These are phyloP conservation scores for Adelognathus sp. DNA, from an alignment of 2,888 invertebrate species.

Conservation along the genomic window DNA sequence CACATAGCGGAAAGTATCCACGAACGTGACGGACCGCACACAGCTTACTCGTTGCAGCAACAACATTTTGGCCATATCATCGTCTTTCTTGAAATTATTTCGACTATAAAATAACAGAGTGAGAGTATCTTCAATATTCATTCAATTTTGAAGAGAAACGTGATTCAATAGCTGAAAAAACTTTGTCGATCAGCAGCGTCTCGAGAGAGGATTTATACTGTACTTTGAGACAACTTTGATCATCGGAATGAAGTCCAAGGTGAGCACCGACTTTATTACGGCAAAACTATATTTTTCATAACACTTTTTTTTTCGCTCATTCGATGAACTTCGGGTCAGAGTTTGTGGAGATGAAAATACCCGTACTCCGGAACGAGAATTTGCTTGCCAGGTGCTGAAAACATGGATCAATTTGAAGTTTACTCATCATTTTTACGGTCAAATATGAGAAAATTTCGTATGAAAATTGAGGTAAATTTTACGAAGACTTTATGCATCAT, in stretches of 20 bases:
- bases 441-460: too few species aligned
- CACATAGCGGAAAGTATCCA: constrained; percentile 44
- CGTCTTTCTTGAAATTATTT: background rate
- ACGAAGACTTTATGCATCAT: too few species aligned
- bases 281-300: background rate
- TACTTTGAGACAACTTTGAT: background rate
- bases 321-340: too few species aligned
- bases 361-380: too few species aligned
- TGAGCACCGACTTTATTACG: constrained; percentile 8
- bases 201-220: background rate
- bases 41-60: constrained; percentile 9
- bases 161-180: background rate
- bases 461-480: too few species aligned
- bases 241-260: constrained; percentile 16
- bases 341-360: too few species aligned
- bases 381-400: too few species aligned
- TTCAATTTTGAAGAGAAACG: background rate
- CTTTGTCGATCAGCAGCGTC: background rate
- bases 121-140: background rate
- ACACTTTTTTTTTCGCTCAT: too few species aligned
- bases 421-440: too few species aligned
- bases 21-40: constrained; percentile 3
- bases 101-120: background rate
- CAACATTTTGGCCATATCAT: background rate
- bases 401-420: too few species aligned